phyloP scores from a whole-genome alignment of 2,797 vertebrate species.

The Pitangus sulphuratus region DNA sequence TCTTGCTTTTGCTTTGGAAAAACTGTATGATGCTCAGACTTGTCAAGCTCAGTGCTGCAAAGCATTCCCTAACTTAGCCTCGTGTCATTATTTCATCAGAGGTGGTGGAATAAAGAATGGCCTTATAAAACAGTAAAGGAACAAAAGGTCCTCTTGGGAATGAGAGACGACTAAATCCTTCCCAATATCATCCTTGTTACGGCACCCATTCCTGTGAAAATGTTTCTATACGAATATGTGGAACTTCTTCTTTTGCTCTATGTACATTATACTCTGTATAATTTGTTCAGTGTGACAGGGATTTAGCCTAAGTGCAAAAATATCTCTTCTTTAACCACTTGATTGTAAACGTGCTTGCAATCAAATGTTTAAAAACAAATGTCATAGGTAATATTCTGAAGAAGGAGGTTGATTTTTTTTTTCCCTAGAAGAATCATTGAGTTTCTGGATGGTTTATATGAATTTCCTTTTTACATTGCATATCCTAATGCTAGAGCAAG shows the following conservation, averaged over 20 bases:
- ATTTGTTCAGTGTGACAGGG: neutral
- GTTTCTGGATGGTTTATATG: neutral
- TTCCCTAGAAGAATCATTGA: neutral
- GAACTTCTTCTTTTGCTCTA: neutral
- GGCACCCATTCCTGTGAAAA: neutral
- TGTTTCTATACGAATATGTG: accelerated
- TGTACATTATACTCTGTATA: neutral
- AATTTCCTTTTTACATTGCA: neutral
- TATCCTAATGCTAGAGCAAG: neutral
- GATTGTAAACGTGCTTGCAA: neutral
- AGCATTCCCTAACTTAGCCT: neutral
- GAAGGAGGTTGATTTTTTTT: neutral
- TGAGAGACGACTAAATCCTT: neutral
- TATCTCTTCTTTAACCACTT: neutral
- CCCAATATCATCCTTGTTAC: neutral
- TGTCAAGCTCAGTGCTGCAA: neutral
- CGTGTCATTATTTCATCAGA: neutral
- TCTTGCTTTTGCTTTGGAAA: neutral
- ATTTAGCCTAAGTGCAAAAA: neutral
- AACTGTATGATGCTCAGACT: neutral
- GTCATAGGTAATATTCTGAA: neutral
- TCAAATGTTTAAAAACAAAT: neutral
- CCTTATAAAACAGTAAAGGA: neutral
- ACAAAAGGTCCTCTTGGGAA: neutral
- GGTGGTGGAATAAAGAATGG: neutral